Base-by-base conservation (phyloP, 2,888 invertebrate species). In the Morpho helenor region DNA sequence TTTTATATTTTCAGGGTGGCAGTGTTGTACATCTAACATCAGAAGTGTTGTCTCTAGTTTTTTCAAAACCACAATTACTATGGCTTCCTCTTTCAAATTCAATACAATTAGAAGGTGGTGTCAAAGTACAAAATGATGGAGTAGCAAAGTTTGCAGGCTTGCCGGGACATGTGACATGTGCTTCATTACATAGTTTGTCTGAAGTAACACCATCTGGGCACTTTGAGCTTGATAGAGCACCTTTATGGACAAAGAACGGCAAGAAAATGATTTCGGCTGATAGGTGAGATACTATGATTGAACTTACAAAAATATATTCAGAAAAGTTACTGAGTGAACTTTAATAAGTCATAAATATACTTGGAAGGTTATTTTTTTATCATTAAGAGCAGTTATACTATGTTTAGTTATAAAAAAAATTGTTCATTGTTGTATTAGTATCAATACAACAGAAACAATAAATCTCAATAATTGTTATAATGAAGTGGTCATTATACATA, bases 1-100 rank as follows among this genome's bases (percentile, higher is more conserved):
- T 40, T 52, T 73, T 68, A 87, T 48, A 77, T 71, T 80, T 91
- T 57, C 79, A 96, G 95, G 94, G 94, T 68, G 98, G 96, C 49
- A 95, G 95, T 80, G 93, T 97, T 51, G 96, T 97, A 0, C 95
- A 97, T 80, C 82, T 98, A 23, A 96, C 95, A 0, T 92, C 93
- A 64, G 96, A 96, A 83, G 94, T 95, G 0, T 91, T 96, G 54
- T 87, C 93, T 66, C 91, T 93, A 77, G 86, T 96, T 7, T 93
- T 93, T 49, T 72, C 82, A 22, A 92, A 91, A 7, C 91, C 92
- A 1, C 93, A 93, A 60, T 80, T 95, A 1, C 79, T 97, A 22
- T 94, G 95, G 78, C 91, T 96, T 60, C 94, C 96, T 0, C 74
- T 98, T 40, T 92, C 94, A 9, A 94, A 93, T 61, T 94, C 95